Evolutionary conservation across 1,140 invertebrate species (phyloP).

Genomic region (Ceratosolen solmsi): DNA sequence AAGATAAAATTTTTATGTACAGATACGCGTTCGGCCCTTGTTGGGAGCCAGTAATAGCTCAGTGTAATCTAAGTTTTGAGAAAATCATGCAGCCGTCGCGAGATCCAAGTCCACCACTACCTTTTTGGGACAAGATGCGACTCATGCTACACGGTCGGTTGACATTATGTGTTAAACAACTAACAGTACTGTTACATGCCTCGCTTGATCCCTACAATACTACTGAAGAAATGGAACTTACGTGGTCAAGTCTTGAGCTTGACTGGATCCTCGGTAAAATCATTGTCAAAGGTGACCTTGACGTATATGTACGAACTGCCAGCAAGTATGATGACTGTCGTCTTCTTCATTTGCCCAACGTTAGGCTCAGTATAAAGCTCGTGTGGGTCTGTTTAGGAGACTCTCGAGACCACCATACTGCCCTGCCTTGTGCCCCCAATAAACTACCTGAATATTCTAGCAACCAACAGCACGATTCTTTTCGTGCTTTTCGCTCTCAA

Average conservation of each 20-base stretch:
- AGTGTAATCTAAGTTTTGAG: constrained; percentile 93
- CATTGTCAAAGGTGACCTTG: constrained; percentile 74
- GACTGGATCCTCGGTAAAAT: constrained; percentile 94
- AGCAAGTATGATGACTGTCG: constrained; percentile 98
- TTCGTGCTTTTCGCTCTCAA: constrained; percentile 90
- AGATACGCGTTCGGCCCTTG: constrained; percentile 95
- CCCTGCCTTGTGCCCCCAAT: constrained; percentile 96
- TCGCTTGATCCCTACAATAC: constrained; percentile 98
- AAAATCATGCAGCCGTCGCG: constrained; percentile 88
- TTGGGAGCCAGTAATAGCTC: constrained; percentile 98
- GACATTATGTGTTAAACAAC: constrained; percentile 87
- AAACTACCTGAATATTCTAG: constrained; percentile 97
- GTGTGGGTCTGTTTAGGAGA: constrained; percentile 94
- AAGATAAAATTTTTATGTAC: too few species aligned
- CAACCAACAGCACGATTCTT: constrained; percentile 92
- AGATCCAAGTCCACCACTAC: constrained; percentile 93
- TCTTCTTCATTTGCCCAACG: constrained; percentile 87
- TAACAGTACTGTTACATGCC: constrained; percentile 92
- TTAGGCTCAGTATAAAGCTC: constrained; percentile 89
- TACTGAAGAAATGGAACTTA: constrained; percentile 98
- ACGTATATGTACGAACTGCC: constrained; percentile 93
- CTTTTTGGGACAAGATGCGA: constrained; percentile 98
- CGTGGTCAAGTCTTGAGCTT: constrained; percentile 92
- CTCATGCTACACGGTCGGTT: constrained; percentile 93
- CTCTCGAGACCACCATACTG: constrained; percentile 96